Conservation (phyloP, 2,888 invertebrate species). For the Nymphalis urticae region DNA sequence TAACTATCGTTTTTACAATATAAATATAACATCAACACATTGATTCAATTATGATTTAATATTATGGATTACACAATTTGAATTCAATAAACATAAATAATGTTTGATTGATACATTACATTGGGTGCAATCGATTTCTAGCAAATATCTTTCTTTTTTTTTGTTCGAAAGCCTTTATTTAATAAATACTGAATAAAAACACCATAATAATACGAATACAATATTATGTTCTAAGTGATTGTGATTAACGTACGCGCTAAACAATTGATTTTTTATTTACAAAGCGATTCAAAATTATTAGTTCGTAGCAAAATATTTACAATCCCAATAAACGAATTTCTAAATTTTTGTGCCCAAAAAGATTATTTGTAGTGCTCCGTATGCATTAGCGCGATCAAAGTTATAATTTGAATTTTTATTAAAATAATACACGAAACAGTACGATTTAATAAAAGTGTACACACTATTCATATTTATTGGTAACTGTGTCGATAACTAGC, state of each 20-base stretch:
- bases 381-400: slow-evolving; percentile 8
- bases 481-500: background rate
- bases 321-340: slow-evolving; percentile 41
- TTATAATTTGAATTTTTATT: background rate
- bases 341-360: slow-evolving; percentile 55
- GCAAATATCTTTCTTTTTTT: background rate
- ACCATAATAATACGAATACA: background rate
- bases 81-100: too few relatives aligned
- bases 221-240: background rate
- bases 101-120: too few relatives aligned
- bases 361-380: slow-evolving; percentile 36
- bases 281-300: slow-evolving; percentile 43
- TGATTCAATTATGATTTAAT: too few relatives aligned
- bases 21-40: too few relatives aligned
- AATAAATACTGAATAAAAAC: background rate
- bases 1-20: too few relatives aligned
- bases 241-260: slow-evolving; percentile 10
- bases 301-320: slow-evolving; percentile 54
- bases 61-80: too few relatives aligned
- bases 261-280: slow-evolving; percentile 42
- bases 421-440: background rate
- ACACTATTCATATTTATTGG: background rate
- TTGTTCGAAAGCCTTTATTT: background rate
- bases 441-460: background rate
- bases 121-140: background rate